Evolutionary conservation across 1,140 invertebrate genomes (phyloP), one percentile per base, ranked within the genome.

Genomic region (Euglossa dilemma): DNA sequence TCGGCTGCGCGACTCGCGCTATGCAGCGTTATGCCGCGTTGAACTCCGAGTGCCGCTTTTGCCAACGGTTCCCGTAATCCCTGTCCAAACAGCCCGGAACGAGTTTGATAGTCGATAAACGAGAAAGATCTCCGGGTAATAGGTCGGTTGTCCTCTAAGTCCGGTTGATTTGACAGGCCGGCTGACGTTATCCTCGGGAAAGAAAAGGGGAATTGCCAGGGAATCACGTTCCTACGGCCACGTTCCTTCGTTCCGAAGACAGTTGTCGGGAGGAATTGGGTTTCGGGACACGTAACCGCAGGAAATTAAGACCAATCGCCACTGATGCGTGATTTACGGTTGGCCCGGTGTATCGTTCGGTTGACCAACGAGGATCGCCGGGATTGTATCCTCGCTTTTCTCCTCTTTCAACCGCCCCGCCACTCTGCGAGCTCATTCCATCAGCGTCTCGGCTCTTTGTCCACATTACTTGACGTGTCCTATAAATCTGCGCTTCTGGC

Each of bases 241-340:
- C 7, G 16, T n/a, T n/a, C 20, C 18, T 12, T 12, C 25, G 20
- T 47, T 18, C 61, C 45, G 18, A 14, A 61, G 16, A 70, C 67
- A 52, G 23, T 9, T 23, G 16, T 23, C n/a, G 6, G 52, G 45
- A 28, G 54, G 70, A 67, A 69, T 90, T 83, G 76, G 59, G 50
- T 90, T 91, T 89, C 91, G 61, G 54, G 20, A 72, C 91, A 92
- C 91, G 91, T 92, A 92, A 75, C 56, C 70, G 52, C 70, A 75
- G 85, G 70, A 85, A 92, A 92, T 92, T 92, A 92, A 90, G 91
- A 92, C 81, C 90, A 91, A 92, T 92, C 90, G 91, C 83, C 78
- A 66, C 75, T 90, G 87, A 91, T 91, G 85, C 83, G 86, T 91
- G 90, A 91, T 91, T 89, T 89, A 91, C 85, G 80, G 76, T 59